Evolutionary conservation across 2,888 invertebrate species (phyloP).

Genomic region (Acheta domesticus): DNA sequence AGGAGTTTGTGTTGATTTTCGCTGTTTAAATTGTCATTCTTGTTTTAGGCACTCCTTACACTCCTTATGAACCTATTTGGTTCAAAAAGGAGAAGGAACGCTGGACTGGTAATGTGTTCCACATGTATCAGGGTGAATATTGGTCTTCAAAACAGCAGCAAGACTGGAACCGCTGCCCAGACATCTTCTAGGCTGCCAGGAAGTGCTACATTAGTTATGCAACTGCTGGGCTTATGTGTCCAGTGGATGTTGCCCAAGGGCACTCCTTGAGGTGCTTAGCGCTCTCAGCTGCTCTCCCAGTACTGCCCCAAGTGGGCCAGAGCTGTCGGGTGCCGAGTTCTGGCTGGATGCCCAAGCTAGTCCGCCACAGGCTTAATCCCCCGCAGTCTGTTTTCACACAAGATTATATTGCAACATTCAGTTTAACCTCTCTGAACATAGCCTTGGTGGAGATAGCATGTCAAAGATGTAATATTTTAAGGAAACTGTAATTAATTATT

Average conservation of each 20-base stretch:
- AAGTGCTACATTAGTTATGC: background rate
- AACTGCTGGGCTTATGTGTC: background rate
- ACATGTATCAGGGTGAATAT: constrained; percentile 83
- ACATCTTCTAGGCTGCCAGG: constrained; percentile 62
- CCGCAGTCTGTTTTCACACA: background rate
- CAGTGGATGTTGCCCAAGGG: background rate
- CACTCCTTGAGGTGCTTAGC: background rate
- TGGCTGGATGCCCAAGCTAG: background rate
- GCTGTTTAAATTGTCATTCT: background rate
- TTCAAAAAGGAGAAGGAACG: constrained; percentile 78
- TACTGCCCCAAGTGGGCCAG: background rate
- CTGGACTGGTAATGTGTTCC: constrained; percentile 63
- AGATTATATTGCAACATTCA: constrained; percentile 10
- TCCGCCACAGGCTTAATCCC: background rate
- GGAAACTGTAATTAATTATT: constrained; percentile 18
- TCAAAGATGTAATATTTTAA: constrained; percentile 18
- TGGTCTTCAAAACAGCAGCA: constrained; percentile 86
- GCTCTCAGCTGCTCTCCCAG: background rate
- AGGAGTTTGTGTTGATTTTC: no score
- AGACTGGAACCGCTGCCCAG: constrained; percentile 89
- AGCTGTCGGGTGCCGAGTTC: background rate
- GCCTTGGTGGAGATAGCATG: background rate
- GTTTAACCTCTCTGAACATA: constrained; percentile 2
- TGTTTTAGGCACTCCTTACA: constrained; percentile 60
- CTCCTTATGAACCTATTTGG: constrained; percentile 81